These are phyloP conservation scores for Acanthochromis polyacanthus DNA, from an alignment of 2,113 vertebrate species.

Conservation along the genomic window DNA sequence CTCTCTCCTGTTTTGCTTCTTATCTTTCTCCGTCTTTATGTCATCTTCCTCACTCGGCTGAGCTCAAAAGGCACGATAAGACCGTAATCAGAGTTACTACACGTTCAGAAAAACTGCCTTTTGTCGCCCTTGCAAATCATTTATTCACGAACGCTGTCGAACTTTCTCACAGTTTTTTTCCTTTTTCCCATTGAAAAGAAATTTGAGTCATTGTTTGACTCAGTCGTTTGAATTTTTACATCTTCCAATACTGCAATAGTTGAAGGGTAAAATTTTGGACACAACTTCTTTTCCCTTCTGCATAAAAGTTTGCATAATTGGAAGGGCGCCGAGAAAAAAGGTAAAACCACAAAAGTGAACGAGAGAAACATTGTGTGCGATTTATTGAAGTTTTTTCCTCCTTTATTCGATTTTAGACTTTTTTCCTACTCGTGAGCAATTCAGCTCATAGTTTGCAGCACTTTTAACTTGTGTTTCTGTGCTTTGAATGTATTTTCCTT, in stretches of 20 bases:
- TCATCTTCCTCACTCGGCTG: conserved; percentile 27
- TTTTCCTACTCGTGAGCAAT: not conserved
- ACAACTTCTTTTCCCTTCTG: not conserved
- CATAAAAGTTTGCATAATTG: not conserved
- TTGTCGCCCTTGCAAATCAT: conserved; percentile 19
- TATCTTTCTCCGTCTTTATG: conserved; percentile 30
- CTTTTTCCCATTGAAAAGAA: conserved; percentile 1
- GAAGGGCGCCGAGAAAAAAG: not conserved
- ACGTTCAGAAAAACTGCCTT: conserved; percentile 22
- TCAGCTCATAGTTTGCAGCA: not conserved
- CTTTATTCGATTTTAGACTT: conserved; percentile 18
- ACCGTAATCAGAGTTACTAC: conserved; percentile 15
- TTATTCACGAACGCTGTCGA: not conserved
- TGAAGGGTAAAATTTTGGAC: not conserved
- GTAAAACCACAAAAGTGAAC: not conserved
- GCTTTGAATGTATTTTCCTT: conserved; percentile 6
- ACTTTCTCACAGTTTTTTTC: conserved; percentile 7
- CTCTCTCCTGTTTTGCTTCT: conserved; percentile 13
- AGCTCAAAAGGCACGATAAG: conserved; percentile 45
- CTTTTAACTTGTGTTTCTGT: fast-evolving
- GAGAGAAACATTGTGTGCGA: not conserved
- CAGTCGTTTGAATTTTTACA: not conserved
- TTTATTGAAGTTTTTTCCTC: not conserved
- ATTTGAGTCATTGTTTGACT: not conserved
- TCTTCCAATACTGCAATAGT: not conserved